Conservation (phyloP, 2,888 invertebrate genomes). For the Mystacides longicornis region DNA sequence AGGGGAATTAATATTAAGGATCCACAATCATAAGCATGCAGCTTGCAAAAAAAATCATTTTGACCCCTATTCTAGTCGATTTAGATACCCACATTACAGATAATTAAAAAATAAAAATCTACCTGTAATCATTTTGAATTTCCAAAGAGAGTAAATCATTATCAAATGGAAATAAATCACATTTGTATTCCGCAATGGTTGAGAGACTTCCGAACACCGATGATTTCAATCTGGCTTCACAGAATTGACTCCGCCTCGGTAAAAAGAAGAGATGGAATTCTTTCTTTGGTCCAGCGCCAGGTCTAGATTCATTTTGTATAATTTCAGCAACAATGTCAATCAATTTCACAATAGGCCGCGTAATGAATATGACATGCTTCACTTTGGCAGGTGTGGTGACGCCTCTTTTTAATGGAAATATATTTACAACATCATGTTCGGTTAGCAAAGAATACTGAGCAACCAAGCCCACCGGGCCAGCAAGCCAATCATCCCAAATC, state of each 20-base stretch:
- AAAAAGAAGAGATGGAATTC: conserved; percentile 87
- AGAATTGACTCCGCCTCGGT: conserved; percentile 78
- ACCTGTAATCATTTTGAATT: conserved; percentile 70
- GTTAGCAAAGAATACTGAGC: conserved; percentile 70
- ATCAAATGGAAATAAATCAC: conserved; percentile 87
- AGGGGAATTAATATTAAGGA: no score
- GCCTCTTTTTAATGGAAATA: conserved; percentile 68
- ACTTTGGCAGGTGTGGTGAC: conserved; percentile 63
- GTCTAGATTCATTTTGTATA: conserved; percentile 32
- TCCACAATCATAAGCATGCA: no score
- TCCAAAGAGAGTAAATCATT: conserved; percentile 92
- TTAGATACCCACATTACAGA: no score
- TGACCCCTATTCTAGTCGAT: no score
- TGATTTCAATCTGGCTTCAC: conserved; percentile 76
- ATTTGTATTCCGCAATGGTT: conserved; percentile 74
- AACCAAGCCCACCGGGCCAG: conserved; percentile 79
- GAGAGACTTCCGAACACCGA: conserved; percentile 73
- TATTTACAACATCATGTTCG: conserved; percentile 78
- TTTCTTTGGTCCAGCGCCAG: conserved; percentile 44
- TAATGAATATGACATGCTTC: conserved; percentile 82
- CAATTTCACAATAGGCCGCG: conserved; percentile 68
- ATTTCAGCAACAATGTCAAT: conserved; percentile 83
- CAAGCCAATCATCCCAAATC: conserved; percentile 83
- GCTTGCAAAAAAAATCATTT: no score
- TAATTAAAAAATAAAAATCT: conserved; percentile 26